phyloP scores from a whole-genome alignment of 2,888 invertebrate species.

The Thera britannica region DNA sequence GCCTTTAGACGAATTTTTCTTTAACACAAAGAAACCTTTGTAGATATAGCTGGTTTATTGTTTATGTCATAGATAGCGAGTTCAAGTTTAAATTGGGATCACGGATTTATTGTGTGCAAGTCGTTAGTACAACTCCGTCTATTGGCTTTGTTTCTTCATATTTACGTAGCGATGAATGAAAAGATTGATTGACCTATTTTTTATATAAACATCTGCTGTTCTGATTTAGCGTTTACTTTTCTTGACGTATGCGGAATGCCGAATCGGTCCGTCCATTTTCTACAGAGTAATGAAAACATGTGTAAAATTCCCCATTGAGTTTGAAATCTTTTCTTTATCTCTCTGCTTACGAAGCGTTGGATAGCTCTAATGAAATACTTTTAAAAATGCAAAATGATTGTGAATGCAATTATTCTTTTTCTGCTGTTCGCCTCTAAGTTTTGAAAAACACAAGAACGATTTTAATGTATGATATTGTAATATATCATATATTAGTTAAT shows the following conservation, averaged over 20 bases:
- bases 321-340: background rate
- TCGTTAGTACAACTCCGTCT: constrained; percentile 16
- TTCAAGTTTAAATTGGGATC: constrained; percentile 34
- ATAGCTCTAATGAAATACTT: background rate
- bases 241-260: background rate
- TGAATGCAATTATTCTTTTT: background rate
- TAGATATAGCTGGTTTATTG: constrained; percentile 42
- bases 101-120: constrained; percentile 20
- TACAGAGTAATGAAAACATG: background rate
- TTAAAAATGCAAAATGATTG: background rate
- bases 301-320: background rate
- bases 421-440: too few species aligned
- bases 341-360: background rate
- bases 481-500: too few species aligned
- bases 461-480: too few species aligned
- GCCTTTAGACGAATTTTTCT: constrained; percentile 54
- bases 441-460: too few species aligned
- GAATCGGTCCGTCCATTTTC: background rate
- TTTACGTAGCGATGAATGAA: background rate
- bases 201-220: background rate
- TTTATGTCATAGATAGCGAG: constrained; percentile 38
- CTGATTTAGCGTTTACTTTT: background rate
- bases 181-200: background rate
- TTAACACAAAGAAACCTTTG: constrained; percentile 52
- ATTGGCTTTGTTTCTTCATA: constrained; percentile 15